phyloP scores from a whole-genome alignment of 2,797 vertebrate genomes.

The Enteromius mattozi region DNA sequence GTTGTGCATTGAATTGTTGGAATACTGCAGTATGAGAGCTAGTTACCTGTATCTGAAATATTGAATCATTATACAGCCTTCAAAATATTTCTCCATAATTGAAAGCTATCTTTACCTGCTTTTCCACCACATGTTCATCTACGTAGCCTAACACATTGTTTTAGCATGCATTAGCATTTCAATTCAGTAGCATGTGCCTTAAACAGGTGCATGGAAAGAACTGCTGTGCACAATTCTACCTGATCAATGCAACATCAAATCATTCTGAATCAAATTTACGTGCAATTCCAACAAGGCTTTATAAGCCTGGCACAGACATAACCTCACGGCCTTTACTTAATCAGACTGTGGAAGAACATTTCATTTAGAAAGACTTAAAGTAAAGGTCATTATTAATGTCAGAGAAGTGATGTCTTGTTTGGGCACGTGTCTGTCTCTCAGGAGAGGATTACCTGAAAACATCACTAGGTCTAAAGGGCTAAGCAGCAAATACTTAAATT shows the following conservation, averaged over 20 bases:
- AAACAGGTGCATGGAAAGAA: slow-evolving; percentile 25
- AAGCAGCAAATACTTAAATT: background rate
- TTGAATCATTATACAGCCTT: slow-evolving; percentile 1
- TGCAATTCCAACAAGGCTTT: slow-evolving; percentile 62
- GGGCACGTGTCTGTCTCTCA: background rate
- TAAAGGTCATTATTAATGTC: slow-evolving; percentile 40
- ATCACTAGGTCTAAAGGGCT: background rate
- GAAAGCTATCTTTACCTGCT: slow-evolving; percentile 34
- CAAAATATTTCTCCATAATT: slow-evolving; percentile 50
- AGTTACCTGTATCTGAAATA: slow-evolving; percentile 9
- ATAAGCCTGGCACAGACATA: slow-evolving; percentile 32
- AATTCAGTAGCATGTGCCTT: slow-evolving; percentile 25
- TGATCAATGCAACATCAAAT: slow-evolving; percentile 56
- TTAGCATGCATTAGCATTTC: slow-evolving; percentile 47
- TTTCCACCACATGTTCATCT: slow-evolving; percentile 44
- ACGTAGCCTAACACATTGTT: slow-evolving; percentile 54
- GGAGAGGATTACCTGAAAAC: background rate
- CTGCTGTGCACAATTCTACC: slow-evolving; percentile 40
- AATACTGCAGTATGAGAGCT: slow-evolving; percentile 36
- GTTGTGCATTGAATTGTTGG: slow-evolving; percentile 29
- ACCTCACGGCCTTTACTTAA: background rate
- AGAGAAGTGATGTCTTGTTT: slow-evolving; percentile 9
- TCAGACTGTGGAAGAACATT: slow-evolving; percentile 22
- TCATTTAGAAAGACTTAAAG: slow-evolving; percentile 50
- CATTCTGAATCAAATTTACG: slow-evolving; percentile 43